Conservation (phyloP, 1,140 invertebrate species). For the Portunus trituberculatus region DNA sequence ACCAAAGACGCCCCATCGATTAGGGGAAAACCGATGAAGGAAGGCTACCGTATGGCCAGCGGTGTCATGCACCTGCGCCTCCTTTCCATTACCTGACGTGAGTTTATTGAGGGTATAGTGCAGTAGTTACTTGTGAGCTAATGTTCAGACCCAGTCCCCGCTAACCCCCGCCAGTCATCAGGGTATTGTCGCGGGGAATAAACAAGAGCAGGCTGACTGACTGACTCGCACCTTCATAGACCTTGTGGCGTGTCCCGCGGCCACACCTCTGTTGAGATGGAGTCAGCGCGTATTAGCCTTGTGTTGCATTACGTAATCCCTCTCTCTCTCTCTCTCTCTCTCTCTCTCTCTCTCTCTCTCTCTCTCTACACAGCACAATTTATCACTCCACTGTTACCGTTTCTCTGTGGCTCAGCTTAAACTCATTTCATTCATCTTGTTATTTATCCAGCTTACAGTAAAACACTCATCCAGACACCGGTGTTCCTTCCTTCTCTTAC, state of each 20-base stretch:
- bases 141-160: too few species aligned
- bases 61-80: too few species aligned
- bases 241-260: not conserved
- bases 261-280: not conserved
- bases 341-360: slow-evolving; percentile 52
- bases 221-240: not conserved
- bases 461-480: too few species aligned
- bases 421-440: too few species aligned
- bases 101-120: too few species aligned
- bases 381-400: too few species aligned
- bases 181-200: not conserved
- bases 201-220: not conserved
- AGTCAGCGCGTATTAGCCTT: not conserved
- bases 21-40: not conserved
- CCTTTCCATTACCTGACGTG: too few species aligned
- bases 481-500: too few species aligned
- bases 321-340: not conserved
- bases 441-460: too few species aligned
- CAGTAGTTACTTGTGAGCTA: too few species aligned
- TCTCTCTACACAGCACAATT: not conserved
- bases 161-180: too few species aligned
- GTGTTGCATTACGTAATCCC: not conserved
- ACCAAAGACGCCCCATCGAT: not conserved
- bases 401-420: too few species aligned
- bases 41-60: not conserved